Percentiles rank a stretch among this genome's conserved stretches.
phyloP scores from a whole-genome alignment of 2,113 vertebrate genomes.

The Prionailurus viverrinus region DNA sequence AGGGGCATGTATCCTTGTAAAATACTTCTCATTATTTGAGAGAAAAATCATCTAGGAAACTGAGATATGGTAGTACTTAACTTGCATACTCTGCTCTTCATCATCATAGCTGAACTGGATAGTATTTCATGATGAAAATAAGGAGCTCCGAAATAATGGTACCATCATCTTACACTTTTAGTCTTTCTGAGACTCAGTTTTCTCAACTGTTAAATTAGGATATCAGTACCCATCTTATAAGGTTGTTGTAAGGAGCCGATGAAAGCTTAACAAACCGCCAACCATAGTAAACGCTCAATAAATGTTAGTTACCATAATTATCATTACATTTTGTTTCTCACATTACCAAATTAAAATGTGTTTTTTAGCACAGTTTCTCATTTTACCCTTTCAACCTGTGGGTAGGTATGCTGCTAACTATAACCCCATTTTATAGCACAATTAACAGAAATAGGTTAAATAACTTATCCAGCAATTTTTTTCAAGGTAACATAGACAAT shows the following conservation, averaged over 20 bases:
- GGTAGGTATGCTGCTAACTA: background rate
- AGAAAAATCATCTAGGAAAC: slow-evolving; percentile 31
- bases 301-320: background rate
- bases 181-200: background rate
- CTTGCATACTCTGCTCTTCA: background rate
- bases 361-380: background rate
- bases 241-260: background rate
- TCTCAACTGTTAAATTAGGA: background rate
- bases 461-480: background rate
- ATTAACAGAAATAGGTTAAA: background rate
- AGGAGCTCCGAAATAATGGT: background rate
- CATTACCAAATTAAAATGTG: slow-evolving; percentile 12
- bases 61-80: background rate
- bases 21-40: background rate
- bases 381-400: slow-evolving; percentile 22
- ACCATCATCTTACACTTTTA: background rate
- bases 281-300: background rate
- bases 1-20: background rate
- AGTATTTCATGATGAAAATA: slow-evolving; percentile 8
- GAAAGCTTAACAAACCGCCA: slow-evolving; percentile 3
- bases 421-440: background rate
- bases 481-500: background rate
- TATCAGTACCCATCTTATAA: background rate
- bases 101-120: background rate
- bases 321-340: slow-evolving; percentile 32